Base-by-base conservation (phyloP, 2,113 vertebrate species). In the Podiceps cristatus region DNA sequence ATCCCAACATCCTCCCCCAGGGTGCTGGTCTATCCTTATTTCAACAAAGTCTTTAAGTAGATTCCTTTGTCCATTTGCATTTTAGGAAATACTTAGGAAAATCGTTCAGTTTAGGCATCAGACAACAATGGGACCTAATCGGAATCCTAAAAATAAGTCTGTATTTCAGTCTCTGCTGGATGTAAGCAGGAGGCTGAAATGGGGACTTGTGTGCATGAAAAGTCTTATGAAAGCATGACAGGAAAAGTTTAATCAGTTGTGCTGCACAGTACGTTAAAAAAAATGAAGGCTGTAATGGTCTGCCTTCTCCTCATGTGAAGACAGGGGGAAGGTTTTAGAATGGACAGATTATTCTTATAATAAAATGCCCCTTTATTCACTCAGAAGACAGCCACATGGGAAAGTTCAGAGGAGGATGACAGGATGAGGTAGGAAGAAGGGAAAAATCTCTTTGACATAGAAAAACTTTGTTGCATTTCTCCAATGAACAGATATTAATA, bases 381-480 rank as follows among this genome's bases (percentile, higher is more conserved):
- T 91, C 49, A 31, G n/a, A 91, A 76, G 37, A 73, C 67, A 88
- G 50, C 28, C 85, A 53, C 45, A 37, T 44, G 73, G 50, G 19
- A 50, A 77, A 47, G 60, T 81, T 91, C 68, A 68, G 63, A 93
- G 44, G 13, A 75, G 25, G 19, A 50, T 27, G 42, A 88, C 58
- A 80, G 63, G 37, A 40, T 52, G 74, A 78, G 7, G 18, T 37
- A 52, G 20, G 44, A 85, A 56, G 31, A 84, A 29, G 40, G 53
- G 17, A 91, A 91, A 91, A 94, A 28, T 64, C 81, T 97, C 94
- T 97, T 91, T 96, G 93, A 93, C 94, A 92, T 23, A 77, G 71
- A 90, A 97, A 94, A 96, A 88, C 60, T 91, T 94, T 80, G 79
- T 27, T 82, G 25, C 80, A 45, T 97, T 97, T 96, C 95, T 96